These are phyloP conservation scores for Eurosta solidaginis DNA, from an alignment of 1,140 invertebrate genomes.

Conservation along the genomic window DNA sequence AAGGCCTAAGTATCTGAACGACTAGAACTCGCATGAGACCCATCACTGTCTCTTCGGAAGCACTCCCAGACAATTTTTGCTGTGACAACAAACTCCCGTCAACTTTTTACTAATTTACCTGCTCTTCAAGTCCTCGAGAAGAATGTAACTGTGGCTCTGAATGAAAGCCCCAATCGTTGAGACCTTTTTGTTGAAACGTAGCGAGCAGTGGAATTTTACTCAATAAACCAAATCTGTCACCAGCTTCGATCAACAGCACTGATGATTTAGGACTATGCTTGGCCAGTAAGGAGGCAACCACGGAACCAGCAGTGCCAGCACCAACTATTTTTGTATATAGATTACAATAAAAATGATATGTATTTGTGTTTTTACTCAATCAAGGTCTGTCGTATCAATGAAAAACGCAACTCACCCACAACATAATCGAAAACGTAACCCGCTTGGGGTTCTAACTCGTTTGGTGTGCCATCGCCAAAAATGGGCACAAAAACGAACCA, in stretches of 20 bases:
- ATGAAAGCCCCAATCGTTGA: conserved; percentile 70
- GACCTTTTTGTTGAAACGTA: conserved; percentile 68
- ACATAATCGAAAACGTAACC: conserved; percentile 52
- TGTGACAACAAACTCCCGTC: too few species aligned
- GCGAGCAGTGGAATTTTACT: conserved; percentile 67
- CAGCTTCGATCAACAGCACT: conserved; percentile 74
- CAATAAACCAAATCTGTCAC: conserved; percentile 68
- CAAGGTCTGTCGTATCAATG: background rate
- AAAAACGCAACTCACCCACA: conserved; percentile 42
- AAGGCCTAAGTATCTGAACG: too few species aligned
- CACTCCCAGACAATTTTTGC: too few species aligned
- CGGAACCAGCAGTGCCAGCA: conserved; percentile 79
- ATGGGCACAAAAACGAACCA: conserved; percentile 41
- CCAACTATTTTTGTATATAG: conserved; percentile 65
- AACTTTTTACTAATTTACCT: conserved; percentile 56
- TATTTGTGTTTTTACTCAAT: too few species aligned
- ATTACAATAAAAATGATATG: too few species aligned
- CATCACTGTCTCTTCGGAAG: too few species aligned
- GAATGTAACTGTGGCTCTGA: conserved; percentile 69
- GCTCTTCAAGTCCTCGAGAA: conserved; percentile 66
- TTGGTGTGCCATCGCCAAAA: conserved; percentile 43
- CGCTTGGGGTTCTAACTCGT: conserved; percentile 38
- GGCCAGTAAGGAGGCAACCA: conserved; percentile 72
- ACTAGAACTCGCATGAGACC: too few species aligned
- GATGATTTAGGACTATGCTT: conserved; percentile 63